Evolutionary conservation across 2,888 invertebrate species (phyloP).

Genomic region (Dysmachus trigonus): DNA sequence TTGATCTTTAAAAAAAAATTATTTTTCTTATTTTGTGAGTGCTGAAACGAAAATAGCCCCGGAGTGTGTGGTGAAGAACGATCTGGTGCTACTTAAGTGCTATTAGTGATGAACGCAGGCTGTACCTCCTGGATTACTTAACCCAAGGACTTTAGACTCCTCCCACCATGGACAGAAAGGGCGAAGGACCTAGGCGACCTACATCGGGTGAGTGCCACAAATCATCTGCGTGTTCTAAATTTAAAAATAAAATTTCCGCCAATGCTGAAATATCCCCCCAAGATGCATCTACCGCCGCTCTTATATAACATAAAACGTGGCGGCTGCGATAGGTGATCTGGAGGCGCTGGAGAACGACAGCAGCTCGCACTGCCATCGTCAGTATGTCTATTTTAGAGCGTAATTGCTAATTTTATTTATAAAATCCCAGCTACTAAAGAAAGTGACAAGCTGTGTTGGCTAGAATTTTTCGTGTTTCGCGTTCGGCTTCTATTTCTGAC

Average conservation of each 20-base stretch:
- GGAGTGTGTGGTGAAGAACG: slow-evolving; percentile 11
- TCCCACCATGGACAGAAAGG: neutral
- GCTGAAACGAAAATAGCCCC: neutral
- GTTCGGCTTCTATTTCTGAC: slow-evolving; percentile 41
- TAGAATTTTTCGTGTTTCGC: slow-evolving; percentile 35
- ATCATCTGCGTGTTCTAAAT: neutral
- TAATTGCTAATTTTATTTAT: slow-evolving; percentile 41
- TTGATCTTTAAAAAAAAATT: neutral
- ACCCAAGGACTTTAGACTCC: neutral
- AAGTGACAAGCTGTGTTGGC: slow-evolving; percentile 42
- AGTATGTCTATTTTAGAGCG: slow-evolving; percentile 11
- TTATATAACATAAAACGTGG: neutral
- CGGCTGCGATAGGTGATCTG: neutral
- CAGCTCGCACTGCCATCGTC: too few relatives aligned
- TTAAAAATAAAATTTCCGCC: slow-evolving; percentile 29
- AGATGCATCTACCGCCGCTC: neutral
- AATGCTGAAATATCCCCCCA: slow-evolving; percentile 4
- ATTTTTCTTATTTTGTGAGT: neutral
- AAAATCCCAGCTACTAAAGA: slow-evolving; percentile 37
- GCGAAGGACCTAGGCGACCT: slow-evolving; percentile 3
- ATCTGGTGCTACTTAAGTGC: neutral
- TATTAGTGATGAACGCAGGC: slow-evolving; percentile 17
- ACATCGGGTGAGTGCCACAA: slow-evolving; percentile 6
- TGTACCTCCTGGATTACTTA: slow-evolving; percentile 21
- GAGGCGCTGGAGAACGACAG: neutral